Evolutionary conservation across 37 sponge, comb jelly and placozoan genomes (phyloP), one percentile per base, ranked within the genome.

Genomic region (Geodia barretti): DNA sequence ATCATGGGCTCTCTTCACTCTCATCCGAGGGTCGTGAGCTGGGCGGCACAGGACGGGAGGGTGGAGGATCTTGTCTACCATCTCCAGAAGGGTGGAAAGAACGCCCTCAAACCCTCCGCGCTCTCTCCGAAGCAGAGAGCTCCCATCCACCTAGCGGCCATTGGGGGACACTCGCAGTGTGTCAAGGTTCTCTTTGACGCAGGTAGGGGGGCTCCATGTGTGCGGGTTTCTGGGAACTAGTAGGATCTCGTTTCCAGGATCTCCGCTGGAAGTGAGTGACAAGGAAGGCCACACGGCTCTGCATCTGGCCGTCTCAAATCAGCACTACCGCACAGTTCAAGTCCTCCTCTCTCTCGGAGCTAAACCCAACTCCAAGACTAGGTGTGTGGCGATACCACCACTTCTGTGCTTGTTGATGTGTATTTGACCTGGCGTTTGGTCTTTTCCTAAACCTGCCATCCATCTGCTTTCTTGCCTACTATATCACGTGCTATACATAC

Each of bases 21-120:
- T 25, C 62, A 42, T 35, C 38, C 64, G 1, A 64, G 58, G 31
- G 75, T 33, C 25, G 87, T 87, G 7, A 17, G 35, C 17, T 92
- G 89, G 89, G 93, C 93, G 1, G 93, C 93, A 2, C 80, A 88
- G 39, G 89, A 88, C 33, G 93, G 93, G 7, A 39, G 89, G 8
- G 36, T 41, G 23, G 64, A 81, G 29, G 93, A 92, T 39, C 75
- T 92, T 2, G 61, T 76, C 32, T 87, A 78, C 31, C 88, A 92
- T 39, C 35, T 88, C 1, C 47, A 54, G 5, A 9, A 26, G 4
- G 90, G 54, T 11, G 84, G 74, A 20, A 34, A 24, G 23, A 58
- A 77, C 21, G 68, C 66, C 1, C 58, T 80, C 29, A 54, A 71
- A 4, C 43, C 80, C 24, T 26, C 36, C 38, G 40, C 59, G 1